Conservation (phyloP, 37 sponge, comb jelly and placozoan genomes). For the Ephydatia muelleri region DNA sequence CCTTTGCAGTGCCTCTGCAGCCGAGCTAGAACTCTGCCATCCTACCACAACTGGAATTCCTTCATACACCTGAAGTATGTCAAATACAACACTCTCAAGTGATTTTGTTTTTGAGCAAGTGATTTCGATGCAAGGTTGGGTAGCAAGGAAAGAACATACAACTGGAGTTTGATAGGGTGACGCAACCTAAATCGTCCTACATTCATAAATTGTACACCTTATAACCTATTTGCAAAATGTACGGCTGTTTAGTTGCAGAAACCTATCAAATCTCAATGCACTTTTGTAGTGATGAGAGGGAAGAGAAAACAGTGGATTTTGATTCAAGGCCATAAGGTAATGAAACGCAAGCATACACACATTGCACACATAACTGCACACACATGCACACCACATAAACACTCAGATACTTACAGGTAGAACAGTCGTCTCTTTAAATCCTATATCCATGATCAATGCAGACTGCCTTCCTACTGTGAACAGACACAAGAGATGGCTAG, state of each 20-base stretch:
- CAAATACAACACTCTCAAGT: background rate
- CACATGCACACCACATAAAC: background rate
- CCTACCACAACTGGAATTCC: conserved; percentile 72
- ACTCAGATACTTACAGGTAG: conserved; percentile 62
- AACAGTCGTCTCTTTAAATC: conserved; percentile 76
- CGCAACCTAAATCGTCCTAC: too few relatives aligned
- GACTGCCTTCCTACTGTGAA: conserved; percentile 73
- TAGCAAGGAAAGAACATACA: too few relatives aligned
- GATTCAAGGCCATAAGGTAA: background rate
- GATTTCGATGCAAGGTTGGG: too few relatives aligned
- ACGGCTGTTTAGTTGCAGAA: too few relatives aligned
- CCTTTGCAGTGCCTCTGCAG: conserved; percentile 59
- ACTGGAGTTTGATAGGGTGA: too few relatives aligned
- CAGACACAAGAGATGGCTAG: conserved; percentile 60
- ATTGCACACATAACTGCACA: background rate
- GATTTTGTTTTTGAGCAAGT: too few relatives aligned
- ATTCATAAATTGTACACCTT: too few relatives aligned
- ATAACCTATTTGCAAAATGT: too few relatives aligned
- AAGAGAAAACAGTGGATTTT: too few relatives aligned
- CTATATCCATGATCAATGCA: conserved; percentile 79
- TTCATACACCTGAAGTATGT: conserved; percentile 54
- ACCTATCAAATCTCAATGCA: too few relatives aligned
- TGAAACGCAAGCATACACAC: background rate
- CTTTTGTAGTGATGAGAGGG: too few relatives aligned
- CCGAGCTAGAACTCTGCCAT: conserved; percentile 62